Evolutionary conservation across 2,797 vertebrate species (phyloP), one percentile per base, ranked within the genome.

Genomic region (Pagetopsis macropterus): DNA sequence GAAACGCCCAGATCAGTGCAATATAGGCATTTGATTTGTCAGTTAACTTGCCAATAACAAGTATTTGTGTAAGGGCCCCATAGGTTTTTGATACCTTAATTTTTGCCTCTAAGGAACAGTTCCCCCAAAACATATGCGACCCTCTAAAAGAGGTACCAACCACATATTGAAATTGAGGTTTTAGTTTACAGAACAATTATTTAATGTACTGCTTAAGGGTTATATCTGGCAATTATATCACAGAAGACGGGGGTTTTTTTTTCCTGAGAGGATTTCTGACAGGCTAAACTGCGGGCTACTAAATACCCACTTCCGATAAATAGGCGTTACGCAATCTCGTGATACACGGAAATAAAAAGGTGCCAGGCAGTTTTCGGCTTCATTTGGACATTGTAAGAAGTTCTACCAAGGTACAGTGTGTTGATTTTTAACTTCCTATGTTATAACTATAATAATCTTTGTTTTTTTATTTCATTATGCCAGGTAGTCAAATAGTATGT

Each of bases 261-360:
- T 40, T 40, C 0, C 3, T 0, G 6, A 17, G 3, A 1, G 2
- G 0, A 14, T 40, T 58, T 74, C 88, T 84, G 79, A 27, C 43
- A 89, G 84, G 5, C 68, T 0, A 2, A 0, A 9, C 3, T 13
- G 2, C 4, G 90, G 85, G 57, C 14, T 0, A 1, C 16, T 1
- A 48, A 12, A 23, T 3, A 9, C 0, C 0, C 0, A 0, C 0
- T 0, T 0, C 0, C 0, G 0, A 65, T 31, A 56, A 49, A 67
- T 19, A 58, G 54, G 78, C 80, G 87, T 87, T 5, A 4, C 71
- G 2, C 0, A 2, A 9, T 75, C 84, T 8, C 45, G 70, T 90
- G 92, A 90, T 33, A 37, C 4, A 3, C 7, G 58, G 72, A 81
- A 85, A 67, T 79, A 82, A 83, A 37, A 57, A 54, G 21, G 64